phyloP scores from a whole-genome alignment of 2,797 vertebrate species.

The Adrianichthys oophorus region DNA sequence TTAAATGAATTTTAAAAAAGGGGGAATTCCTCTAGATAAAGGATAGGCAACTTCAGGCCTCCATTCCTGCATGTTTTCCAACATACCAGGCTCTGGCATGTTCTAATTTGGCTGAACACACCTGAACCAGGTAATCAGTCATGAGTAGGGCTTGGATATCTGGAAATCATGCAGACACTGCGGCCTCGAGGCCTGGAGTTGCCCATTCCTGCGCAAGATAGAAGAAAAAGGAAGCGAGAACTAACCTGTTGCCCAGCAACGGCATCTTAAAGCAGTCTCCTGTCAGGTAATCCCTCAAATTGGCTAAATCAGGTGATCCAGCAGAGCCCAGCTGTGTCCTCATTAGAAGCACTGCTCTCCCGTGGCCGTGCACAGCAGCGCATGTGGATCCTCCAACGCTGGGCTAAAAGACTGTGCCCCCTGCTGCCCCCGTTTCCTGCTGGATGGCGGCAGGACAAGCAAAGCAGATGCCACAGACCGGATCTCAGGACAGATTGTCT shows the following conservation, averaged over 20 bases:
- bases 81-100: no score
- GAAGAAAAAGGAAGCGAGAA: background rate
- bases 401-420: no score
- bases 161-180: no score
- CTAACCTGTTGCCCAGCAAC: background rate
- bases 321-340: background rate
- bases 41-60: background rate
- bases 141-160: no score
- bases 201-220: background rate
- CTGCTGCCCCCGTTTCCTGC: no score
- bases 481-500: constrained; percentile 88
- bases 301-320: background rate
- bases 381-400: background rate
- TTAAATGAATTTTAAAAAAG: no score
- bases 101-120: no score
- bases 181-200: no score
- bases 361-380: constrained; percentile 37
- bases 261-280: no score
- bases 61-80: no score
- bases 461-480: constrained; percentile 61
- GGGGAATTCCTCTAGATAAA: background rate
- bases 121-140: no score
- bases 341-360: constrained; percentile 51
- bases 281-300: constrained; percentile 1
- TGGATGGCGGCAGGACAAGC: no score